These are phyloP conservation scores for Syndactyla subalaris DNA, from an alignment of 2,797 vertebrate species.

Conservation along the genomic window DNA sequence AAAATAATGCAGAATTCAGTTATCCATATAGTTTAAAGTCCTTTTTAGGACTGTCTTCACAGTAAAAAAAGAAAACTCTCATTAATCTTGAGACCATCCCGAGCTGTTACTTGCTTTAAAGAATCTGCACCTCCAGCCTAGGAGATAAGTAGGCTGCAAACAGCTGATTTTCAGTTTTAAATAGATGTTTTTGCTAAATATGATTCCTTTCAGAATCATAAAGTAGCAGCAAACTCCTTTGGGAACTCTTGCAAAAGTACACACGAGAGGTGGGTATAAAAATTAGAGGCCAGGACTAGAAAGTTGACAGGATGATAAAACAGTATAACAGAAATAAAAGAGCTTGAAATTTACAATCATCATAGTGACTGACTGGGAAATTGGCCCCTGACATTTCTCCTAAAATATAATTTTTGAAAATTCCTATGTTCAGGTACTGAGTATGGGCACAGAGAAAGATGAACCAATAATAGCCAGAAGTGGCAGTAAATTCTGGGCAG, in stretches of 20 bases:
- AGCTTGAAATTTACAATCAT: not conserved
- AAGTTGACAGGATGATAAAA: not conserved
- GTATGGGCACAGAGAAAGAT: not conserved
- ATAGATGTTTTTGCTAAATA: not conserved
- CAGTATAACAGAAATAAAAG: not conserved
- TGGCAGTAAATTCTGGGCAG: not conserved
- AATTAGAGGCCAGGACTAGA: not conserved
- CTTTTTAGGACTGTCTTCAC: not conserved
- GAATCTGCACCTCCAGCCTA: not conserved
- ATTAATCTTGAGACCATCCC: not conserved
- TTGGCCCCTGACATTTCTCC: not conserved
- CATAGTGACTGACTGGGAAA: not conserved
- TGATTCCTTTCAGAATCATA: not conserved
- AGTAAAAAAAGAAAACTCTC: not conserved
- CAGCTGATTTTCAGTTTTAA: not conserved
- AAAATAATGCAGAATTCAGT: not conserved
- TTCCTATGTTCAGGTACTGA: not conserved
- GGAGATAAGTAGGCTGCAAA: not conserved
- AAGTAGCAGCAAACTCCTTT: not conserved
- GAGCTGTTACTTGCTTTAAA: not conserved
- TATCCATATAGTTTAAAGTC: not conserved
- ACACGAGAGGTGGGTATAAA: not conserved
- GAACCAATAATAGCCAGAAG: not conserved
- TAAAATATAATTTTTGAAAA: too few relatives aligned
- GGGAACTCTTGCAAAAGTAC: not conserved